Conservation (phyloP, 2,797 vertebrate genomes). For the Telmatherina bonti region DNA sequence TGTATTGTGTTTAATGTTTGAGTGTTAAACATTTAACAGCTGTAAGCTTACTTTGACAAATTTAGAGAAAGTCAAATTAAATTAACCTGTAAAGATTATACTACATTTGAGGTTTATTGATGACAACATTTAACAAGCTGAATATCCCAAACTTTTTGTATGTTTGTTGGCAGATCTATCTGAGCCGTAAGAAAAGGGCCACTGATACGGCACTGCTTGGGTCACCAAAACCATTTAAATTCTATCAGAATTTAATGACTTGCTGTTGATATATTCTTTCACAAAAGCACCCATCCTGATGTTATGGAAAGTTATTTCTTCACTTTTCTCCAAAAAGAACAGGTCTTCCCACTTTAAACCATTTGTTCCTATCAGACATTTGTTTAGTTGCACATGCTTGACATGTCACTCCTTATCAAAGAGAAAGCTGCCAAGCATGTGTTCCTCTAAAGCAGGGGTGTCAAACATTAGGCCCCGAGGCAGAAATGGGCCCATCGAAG, state of each 20-base stretch:
- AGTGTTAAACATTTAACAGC: no score
- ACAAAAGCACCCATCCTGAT: not conserved
- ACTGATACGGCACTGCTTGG: slow-evolving; percentile 43
- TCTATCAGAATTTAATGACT: slow-evolving; percentile 38
- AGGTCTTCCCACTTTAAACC: slow-evolving; percentile 20
- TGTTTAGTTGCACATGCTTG: slow-evolving; percentile 44
- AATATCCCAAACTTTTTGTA: no score
- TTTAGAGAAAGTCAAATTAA: no score
- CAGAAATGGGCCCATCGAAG: no score
- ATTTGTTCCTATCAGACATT: slow-evolving; percentile 5
- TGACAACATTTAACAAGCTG: no score
- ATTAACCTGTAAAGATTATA: no score
- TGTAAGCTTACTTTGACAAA: no score
- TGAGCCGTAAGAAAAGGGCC: slow-evolving; percentile 55
- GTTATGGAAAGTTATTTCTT: not conserved
- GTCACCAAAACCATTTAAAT: slow-evolving; percentile 21
- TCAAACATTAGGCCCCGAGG: no score
- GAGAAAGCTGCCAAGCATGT: slow-evolving; percentile 10
- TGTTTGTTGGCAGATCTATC: slow-evolving; percentile 30
- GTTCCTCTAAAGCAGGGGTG: slow-evolving; percentile 14
- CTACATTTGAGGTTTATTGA: no score
- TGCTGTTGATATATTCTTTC: not conserved
- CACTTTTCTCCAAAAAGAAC: slow-evolving; percentile 9
- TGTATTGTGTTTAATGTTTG: no score
- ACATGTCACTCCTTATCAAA: slow-evolving; percentile 28